A percentile compares a stretch with the other conserved stretches of the same genome.
phyloP scores from a whole-genome alignment of 2,888 invertebrate genomes.

The Scaptomyza polygonia region DNA sequence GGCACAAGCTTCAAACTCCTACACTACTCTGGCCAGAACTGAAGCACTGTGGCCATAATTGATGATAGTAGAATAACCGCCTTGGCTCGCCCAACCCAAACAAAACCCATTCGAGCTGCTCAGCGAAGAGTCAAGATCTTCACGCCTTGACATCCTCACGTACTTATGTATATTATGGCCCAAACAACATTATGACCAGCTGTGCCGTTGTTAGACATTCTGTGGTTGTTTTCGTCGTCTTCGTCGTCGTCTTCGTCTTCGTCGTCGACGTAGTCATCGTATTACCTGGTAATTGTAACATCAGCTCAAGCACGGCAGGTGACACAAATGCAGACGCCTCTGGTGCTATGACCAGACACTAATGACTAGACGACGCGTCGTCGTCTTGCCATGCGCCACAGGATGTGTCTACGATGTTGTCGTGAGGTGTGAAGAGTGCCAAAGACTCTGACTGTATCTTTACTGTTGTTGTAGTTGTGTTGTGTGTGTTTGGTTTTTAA shows the following conservation, averaged over 20 bases:
- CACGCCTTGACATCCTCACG: conserved; percentile 20
- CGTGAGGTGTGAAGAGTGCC: conserved; percentile 68
- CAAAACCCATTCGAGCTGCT: conserved; percentile 4
- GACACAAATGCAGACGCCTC: conserved; percentile 64
- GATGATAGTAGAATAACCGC: conserved; percentile 40
- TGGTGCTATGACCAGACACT: conserved; percentile 57
- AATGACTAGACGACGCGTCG: conserved; percentile 59
- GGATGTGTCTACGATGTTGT: conserved; percentile 72
- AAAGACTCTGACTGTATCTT: conserved; percentile 7
- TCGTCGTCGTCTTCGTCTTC: conserved; percentile 43
- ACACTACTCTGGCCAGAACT: conserved; percentile 13
- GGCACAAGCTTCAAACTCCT: conserved; percentile 25
- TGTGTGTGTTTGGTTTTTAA: conserved; percentile 49
- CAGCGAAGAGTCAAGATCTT: conserved; percentile 19
- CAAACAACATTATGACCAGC: conserved; percentile 42
- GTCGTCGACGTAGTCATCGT: conserved; percentile 31
- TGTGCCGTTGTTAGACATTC: conserved; percentile 63
- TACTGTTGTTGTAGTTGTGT: conserved; percentile 22
- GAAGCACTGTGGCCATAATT: conserved; percentile 44
- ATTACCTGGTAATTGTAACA: conserved; percentile 78
- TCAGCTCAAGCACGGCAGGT: conserved; percentile 67
- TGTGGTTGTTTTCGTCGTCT: conserved; percentile 57
- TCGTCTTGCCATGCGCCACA: conserved; percentile 77
- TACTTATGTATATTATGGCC: neutral
- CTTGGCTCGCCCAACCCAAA: conserved; percentile 3